Evolutionary conservation across 1,140 invertebrate species (phyloP).

Genomic region (Heliconius hermathena): DNA sequence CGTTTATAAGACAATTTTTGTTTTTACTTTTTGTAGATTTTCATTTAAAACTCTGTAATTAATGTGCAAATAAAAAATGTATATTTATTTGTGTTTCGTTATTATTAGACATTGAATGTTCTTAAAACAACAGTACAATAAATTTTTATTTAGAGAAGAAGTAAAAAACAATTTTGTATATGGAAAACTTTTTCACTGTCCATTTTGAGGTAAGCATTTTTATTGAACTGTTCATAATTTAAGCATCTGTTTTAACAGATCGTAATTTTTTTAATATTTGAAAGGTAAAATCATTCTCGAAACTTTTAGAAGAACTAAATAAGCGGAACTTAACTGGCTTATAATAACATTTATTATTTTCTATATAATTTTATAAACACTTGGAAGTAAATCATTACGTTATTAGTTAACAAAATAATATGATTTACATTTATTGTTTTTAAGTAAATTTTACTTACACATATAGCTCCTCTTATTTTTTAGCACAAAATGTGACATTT

Average conservation of each 20-base stretch:
- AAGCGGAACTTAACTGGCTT: no score
- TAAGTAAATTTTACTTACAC: no score
- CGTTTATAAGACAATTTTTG: not conserved
- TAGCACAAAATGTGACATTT: not conserved
- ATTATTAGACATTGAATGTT: not conserved
- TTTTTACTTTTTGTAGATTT: not conserved
- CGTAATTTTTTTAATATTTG: no score
- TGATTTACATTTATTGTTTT: no score
- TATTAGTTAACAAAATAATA: no score
- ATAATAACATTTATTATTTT: no score
- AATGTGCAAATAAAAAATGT: not conserved
- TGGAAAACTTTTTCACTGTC: not conserved
- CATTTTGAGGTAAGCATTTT: not conserved
- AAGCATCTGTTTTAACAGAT: no score
- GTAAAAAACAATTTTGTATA: not conserved
- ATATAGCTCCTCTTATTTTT: not conserved
- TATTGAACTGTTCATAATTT: not conserved
- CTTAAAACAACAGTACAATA: not conserved
- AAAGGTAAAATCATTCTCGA: no score
- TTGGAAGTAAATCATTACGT: no score
- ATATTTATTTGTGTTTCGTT: not conserved
- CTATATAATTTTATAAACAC: no score
- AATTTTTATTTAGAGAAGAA: not conserved
- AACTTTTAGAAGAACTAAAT: no score
- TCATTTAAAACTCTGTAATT: not conserved